Evolutionary conservation across 1,140 invertebrate genomes (phyloP).

Genomic region (Ruditapes philippinarum): DNA sequence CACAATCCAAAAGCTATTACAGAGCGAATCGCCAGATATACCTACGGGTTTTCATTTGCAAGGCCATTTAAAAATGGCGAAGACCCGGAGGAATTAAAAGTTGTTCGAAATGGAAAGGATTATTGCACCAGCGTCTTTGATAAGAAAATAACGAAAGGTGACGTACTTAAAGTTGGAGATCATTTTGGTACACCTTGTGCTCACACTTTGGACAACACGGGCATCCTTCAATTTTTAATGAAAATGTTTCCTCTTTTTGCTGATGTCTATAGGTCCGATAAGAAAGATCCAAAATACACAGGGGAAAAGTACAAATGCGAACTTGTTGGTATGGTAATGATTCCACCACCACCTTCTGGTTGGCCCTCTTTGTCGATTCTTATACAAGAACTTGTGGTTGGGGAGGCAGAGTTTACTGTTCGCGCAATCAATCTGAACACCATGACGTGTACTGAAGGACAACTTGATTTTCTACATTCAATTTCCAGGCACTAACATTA

Average conservation of each 20-base stretch:
- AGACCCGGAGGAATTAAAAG: slow-evolving; percentile 40
- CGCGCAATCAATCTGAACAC: background rate
- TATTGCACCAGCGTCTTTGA: slow-evolving; percentile 49
- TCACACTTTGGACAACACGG: background rate
- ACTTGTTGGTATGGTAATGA: slow-evolving; percentile 45
- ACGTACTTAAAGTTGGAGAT: slow-evolving; percentile 27
- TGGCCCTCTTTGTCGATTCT: slow-evolving; percentile 8
- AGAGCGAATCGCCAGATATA: slow-evolving; percentile 48
- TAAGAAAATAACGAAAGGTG: slow-evolving; percentile 37
- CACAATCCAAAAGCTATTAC: slow-evolving; percentile 37
- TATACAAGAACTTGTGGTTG: background rate
- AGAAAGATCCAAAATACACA: slow-evolving; percentile 43
- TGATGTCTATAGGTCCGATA: slow-evolving; percentile 30
- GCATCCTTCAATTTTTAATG: background rate
- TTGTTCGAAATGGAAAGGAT: background rate
- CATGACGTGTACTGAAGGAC: background rate
- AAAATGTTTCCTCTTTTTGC: background rate
- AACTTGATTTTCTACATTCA: background rate
- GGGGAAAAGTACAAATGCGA: slow-evolving; percentile 12
- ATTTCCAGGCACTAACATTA: too few species aligned
- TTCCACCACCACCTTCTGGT: slow-evolving; percentile 14
- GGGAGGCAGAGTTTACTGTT: background rate
- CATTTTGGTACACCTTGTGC: background rate
- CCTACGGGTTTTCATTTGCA: slow-evolving; percentile 48
- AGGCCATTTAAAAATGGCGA: background rate